Conservation (phyloP, 2,888 invertebrate species). For the Xylota sylvarum region DNA sequence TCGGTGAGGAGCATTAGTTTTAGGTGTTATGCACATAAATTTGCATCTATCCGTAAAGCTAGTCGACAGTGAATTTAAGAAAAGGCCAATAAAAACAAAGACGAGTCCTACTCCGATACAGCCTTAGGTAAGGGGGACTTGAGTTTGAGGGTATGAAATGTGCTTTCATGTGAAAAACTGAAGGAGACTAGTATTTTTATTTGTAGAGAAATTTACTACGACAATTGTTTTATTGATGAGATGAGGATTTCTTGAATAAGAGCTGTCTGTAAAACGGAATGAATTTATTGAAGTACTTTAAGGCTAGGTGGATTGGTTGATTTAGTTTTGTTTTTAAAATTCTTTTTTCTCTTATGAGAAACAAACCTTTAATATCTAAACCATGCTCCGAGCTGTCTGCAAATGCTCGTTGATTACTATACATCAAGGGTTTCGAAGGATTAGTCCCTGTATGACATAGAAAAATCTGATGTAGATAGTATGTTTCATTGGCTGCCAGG, state of each 20-base stretch:
- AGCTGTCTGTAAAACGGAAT: not conserved
- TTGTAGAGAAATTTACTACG: constrained; percentile 35
- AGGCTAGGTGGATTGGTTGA: not conserved
- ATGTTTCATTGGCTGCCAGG: no score
- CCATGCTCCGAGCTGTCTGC: no score
- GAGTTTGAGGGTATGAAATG: not conserved
- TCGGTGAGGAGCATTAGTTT: constrained; percentile 60
- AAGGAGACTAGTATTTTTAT: constrained; percentile 22
- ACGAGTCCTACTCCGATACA: not conserved
- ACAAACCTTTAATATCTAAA: no score
- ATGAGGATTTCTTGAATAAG: not conserved
- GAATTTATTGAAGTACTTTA: not conserved
- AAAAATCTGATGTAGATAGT: no score
- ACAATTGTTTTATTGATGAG: constrained; percentile 31
- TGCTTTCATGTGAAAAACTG: constrained; percentile 13
- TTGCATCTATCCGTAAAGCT: constrained; percentile 50
- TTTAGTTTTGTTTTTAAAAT: no score
- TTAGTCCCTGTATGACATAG: no score
- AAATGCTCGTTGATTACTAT: no score
- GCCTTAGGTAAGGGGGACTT: not conserved
- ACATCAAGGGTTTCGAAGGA: no score
- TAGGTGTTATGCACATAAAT: constrained; percentile 71
- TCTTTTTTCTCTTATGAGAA: no score
- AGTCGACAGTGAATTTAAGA: constrained; percentile 19
- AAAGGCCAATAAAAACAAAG: constrained; percentile 44